A percentile compares a stretch with the other conserved stretches of the same genome.
phyloP scores from a whole-genome alignment of 2,888 invertebrate genomes.

The Taenaris catops region DNA sequence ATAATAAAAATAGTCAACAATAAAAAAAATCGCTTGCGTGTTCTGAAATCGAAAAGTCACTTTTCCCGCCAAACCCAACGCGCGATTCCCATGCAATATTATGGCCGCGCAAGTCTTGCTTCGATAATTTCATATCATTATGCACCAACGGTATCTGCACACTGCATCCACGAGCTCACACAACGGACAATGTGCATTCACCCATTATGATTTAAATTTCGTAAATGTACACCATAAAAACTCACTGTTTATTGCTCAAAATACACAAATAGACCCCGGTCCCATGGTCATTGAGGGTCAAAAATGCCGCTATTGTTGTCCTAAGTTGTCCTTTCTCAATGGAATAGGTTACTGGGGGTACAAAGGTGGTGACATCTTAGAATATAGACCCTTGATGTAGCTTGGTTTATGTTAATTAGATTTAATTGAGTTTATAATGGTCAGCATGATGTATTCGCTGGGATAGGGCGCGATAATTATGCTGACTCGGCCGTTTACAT shows the following conservation, averaged over 20 bases:
- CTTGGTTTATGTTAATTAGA: constrained; percentile 72
- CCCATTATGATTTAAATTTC: constrained; percentile 65
- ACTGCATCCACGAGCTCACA: constrained; percentile 73
- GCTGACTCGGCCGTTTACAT: constrained; percentile 48
- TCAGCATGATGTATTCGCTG: constrained; percentile 56
- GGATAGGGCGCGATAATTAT: constrained; percentile 62
- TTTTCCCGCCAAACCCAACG: constrained; percentile 53
- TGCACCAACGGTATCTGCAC: constrained; percentile 69
- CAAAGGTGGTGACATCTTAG: constrained; percentile 75
- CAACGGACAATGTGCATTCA: constrained; percentile 78
- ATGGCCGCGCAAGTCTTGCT: constrained; percentile 42
- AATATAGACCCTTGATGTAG: constrained; percentile 48
- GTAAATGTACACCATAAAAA: constrained; percentile 70
- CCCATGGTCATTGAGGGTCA: constrained; percentile 69
- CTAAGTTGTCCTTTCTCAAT: constrained; percentile 66
- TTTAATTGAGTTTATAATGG: constrained; percentile 79
- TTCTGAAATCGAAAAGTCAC: constrained; percentile 39
- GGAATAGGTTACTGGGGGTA: constrained; percentile 63
- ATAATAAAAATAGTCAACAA: neutral
- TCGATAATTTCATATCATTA: constrained; percentile 69
- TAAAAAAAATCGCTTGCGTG: constrained; percentile 31
- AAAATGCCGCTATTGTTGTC: constrained; percentile 62
- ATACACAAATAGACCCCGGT: constrained; percentile 73
- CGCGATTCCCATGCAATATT: constrained; percentile 58
- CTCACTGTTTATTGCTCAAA: constrained; percentile 78